Conservation (phyloP, 1,140 invertebrate genomes). For the Halesus radiatus region DNA sequence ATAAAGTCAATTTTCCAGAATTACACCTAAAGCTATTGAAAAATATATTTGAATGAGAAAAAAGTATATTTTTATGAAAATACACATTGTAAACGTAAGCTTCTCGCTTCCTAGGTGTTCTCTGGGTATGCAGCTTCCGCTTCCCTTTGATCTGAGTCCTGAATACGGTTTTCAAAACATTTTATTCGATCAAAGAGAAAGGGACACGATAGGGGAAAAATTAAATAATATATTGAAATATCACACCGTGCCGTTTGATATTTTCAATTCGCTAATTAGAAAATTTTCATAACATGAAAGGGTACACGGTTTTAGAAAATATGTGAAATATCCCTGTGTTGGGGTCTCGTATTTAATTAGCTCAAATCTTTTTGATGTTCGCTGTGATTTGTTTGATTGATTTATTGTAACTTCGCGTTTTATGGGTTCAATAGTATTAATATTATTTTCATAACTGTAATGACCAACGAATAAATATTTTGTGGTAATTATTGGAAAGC, state of each 20-base stretch:
- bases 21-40: not conserved
- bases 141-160: conserved; percentile 22
- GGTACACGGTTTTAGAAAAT: conserved; percentile 19
- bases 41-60: too few relatives aligned
- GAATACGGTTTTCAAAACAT: conserved; percentile 36
- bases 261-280: conserved; percentile 39
- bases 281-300: conserved; percentile 27
- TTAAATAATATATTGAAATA: conserved; percentile 41
- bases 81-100: too few relatives aligned
- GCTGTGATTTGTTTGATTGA: too few relatives aligned
- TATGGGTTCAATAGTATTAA: too few relatives aligned
- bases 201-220: conserved; percentile 12
- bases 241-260: conserved; percentile 26
- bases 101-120: too few relatives aligned
- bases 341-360: not conserved
- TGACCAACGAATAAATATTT: too few relatives aligned
- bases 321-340: not conserved
- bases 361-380: not conserved
- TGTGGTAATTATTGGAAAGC: too few relatives aligned
- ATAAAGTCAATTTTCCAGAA: not conserved
- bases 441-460: too few relatives aligned
- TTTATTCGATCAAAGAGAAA: conserved; percentile 49
- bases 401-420: too few relatives aligned
- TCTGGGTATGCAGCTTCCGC: too few relatives aligned
- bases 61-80: too few relatives aligned